Conservation (phyloP, 2,888 invertebrate genomes). For the Sarcophaga carnaria region DNA sequence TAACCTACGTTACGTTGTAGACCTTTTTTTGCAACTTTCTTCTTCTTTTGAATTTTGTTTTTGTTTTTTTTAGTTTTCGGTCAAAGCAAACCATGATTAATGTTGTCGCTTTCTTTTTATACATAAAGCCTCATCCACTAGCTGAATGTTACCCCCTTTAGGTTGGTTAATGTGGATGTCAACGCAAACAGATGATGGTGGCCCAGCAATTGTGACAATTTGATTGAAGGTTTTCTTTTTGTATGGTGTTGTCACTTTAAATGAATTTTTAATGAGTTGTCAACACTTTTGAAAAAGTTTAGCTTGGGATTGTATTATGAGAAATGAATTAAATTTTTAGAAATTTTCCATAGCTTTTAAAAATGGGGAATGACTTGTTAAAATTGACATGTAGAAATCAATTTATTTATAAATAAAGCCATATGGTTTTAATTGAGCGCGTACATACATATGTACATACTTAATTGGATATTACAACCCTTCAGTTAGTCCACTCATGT, state of each 20-base stretch:
- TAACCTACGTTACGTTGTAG: not conserved
- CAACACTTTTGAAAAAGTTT: not conserved
- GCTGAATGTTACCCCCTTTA: not conserved
- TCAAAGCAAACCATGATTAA: constrained; percentile 49
- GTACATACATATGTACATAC: too few relatives aligned
- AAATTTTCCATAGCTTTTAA: too few relatives aligned
- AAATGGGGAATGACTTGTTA: too few relatives aligned
- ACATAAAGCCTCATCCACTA: not conserved
- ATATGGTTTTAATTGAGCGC: too few relatives aligned
- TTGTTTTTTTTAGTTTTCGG: constrained; percentile 33
- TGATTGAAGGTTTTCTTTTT: constrained; percentile 37
- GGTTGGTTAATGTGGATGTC: constrained; percentile 11
- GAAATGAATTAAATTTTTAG: too few relatives aligned
- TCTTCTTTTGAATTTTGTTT: not conserved
- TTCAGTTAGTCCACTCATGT: too few relatives aligned
- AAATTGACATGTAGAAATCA: too few relatives aligned
- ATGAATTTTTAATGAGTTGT: constrained; percentile 1
- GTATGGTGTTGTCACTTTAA: too few relatives aligned
- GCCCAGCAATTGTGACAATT: constrained; percentile 5
- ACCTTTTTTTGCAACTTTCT: constrained; percentile 29
- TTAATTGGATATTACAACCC: too few relatives aligned
- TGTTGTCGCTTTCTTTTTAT: constrained; percentile 5
- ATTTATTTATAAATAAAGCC: too few relatives aligned
- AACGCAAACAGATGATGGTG: constrained; percentile 2
- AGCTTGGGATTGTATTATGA: not conserved